phyloP scores from a whole-genome alignment of 1,140 invertebrate species.

The Babylonia areolata region DNA sequence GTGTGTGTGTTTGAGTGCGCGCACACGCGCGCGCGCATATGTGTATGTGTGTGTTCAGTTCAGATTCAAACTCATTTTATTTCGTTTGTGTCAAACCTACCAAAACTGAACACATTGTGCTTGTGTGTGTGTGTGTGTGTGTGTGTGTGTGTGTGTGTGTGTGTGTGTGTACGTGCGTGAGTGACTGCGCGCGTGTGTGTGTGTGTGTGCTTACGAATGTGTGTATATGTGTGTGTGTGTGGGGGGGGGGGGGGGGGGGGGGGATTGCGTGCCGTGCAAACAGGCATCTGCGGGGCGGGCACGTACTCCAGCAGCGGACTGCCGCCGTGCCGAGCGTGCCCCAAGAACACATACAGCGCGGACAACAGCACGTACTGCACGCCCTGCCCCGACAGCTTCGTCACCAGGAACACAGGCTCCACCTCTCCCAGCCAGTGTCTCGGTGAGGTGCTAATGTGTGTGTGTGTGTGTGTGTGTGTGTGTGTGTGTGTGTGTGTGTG shows the following conservation, averaged over 20 bases:
- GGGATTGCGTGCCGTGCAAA: not conserved
- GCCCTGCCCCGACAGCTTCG: conserved; percentile 3
- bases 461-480: not conserved
- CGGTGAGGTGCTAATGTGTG: conserved; percentile 8
- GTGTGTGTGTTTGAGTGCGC: too few species aligned
- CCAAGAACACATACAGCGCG: conserved; percentile 26
- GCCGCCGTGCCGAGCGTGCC: conserved; percentile 30
- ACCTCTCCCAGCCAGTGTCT: not conserved
- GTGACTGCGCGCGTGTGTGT: too few species aligned
- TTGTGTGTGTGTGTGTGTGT: too few species aligned
- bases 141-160: too few species aligned
- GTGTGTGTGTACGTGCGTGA: too few species aligned
- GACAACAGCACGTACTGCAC: conserved; percentile 28
- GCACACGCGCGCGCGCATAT: too few species aligned
- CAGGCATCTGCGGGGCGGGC: conserved; percentile 17
- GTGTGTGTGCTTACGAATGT: not conserved
- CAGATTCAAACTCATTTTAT: too few species aligned
- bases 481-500: not conserved
- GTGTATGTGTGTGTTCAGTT: too few species aligned
- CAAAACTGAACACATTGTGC: too few species aligned
- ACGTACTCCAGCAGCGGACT: conserved; percentile 9
- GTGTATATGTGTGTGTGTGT: not conserved
- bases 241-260: too few species aligned
- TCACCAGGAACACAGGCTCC: conserved; percentile 23
- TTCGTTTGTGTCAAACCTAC: too few species aligned